Evolutionary conservation across 2,888 invertebrate genomes (phyloP).

Genomic region (Cylloceria caligata): DNA sequence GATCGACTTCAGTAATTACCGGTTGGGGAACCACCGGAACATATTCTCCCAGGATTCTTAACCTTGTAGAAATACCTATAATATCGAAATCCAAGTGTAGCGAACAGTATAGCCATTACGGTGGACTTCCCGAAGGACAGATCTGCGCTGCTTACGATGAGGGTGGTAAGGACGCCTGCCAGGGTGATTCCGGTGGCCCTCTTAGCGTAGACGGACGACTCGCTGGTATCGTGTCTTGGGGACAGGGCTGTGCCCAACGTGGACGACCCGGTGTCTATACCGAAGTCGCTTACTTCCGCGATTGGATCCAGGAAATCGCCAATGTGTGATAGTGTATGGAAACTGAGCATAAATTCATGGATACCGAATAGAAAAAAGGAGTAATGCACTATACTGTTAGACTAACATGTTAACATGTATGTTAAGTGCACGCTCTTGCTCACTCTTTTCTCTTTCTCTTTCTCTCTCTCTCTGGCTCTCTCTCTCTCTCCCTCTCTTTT

Average conservation of each 20-base stretch:
- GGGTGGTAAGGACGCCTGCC: slow-evolving; percentile 85
- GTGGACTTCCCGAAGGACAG: slow-evolving; percentile 79
- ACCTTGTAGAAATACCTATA: slow-evolving; percentile 86
- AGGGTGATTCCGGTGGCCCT: slow-evolving; percentile 76
- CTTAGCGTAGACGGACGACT: slow-evolving; percentile 70
- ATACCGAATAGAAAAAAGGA: background rate
- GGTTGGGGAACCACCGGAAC: slow-evolving; percentile 73
- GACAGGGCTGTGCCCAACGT: slow-evolving; percentile 85
- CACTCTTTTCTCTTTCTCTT: too few relatives aligned
- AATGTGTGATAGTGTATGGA: background rate
- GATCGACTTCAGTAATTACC: slow-evolving; percentile 68
- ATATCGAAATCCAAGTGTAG: slow-evolving; percentile 85
- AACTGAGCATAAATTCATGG: background rate
- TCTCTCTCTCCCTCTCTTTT: too few relatives aligned
- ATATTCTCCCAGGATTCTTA: slow-evolving; percentile 75
- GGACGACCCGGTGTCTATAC: slow-evolving; percentile 84
- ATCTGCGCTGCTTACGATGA: slow-evolving; percentile 87
- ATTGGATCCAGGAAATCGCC: slow-evolving; percentile 69
- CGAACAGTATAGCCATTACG: slow-evolving; percentile 54
- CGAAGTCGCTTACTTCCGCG: slow-evolving; percentile 86
- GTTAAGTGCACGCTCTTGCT: background rate
- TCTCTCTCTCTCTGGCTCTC: too few relatives aligned
- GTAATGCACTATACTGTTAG: background rate
- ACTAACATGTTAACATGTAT: background rate
- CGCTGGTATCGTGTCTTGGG: slow-evolving; percentile 82